Evolutionary conservation across 2,797 vertebrate genomes (phyloP).

Genomic region (Brotogeris chrysoptera): DNA sequence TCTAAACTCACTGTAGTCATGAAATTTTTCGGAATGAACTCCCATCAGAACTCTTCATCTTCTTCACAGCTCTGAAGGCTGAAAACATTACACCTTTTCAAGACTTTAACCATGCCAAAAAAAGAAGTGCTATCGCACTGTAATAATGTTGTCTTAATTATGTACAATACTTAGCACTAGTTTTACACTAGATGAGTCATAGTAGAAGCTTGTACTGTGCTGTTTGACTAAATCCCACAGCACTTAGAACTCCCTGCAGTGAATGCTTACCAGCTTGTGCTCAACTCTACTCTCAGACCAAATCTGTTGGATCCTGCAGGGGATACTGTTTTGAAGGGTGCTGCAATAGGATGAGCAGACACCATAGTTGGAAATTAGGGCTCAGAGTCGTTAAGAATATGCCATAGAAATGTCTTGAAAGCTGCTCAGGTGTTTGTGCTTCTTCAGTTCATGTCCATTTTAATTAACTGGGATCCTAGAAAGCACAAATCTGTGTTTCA

Average conservation of each 20-base stretch:
- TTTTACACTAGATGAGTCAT: constrained; percentile 63
- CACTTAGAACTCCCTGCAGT: neutral
- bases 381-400: neutral
- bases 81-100: constrained; percentile 36
- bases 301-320: neutral
- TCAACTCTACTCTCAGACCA: neutral
- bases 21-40: neutral
- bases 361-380: neutral
- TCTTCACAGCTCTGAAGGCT: constrained; percentile 24
- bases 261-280: neutral
- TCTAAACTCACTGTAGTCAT: constrained; percentile 7
- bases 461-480: neutral
- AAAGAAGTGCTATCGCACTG: constrained; percentile 52
- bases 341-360: neutral
- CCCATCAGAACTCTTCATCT: constrained; percentile 6
- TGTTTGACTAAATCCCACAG: constrained; percentile 38
- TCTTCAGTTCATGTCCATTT: neutral
- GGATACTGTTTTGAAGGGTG: neutral
- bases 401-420: neutral
- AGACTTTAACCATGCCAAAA: constrained; percentile 17
- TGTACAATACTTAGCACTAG: constrained; percentile 58
- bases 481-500: neutral
- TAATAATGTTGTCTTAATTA: constrained; percentile 65
- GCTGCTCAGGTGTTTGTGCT: neutral
- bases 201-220: constrained; percentile 43